Evolutionary conservation across 2,888 invertebrate genomes (phyloP).

Genomic region (Scelioninae gen. 1): DNA sequence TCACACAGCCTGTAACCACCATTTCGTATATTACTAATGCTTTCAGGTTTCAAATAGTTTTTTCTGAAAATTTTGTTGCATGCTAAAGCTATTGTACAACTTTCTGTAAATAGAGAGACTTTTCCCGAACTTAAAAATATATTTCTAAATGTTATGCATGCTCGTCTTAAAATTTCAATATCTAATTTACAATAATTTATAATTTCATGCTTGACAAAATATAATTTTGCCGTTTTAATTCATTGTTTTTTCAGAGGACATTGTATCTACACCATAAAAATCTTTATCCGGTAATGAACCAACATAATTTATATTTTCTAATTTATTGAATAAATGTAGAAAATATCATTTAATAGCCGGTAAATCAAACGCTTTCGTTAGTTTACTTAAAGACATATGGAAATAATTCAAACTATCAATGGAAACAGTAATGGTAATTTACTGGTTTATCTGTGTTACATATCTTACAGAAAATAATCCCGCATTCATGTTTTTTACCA

Average conservation of each 20-base stretch:
- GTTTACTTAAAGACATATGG: no score
- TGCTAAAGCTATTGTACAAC: slow-evolving; percentile 15
- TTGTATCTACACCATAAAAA: no score
- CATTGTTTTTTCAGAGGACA: slow-evolving; percentile 54
- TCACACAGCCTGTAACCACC: no score
- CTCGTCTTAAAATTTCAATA: slow-evolving; percentile 1
- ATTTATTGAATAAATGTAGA: slow-evolving; percentile 70
- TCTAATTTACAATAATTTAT: no score
- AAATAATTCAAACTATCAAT: slow-evolving; percentile 70
- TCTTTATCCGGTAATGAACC: slow-evolving; percentile 61
- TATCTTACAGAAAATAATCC: no score
- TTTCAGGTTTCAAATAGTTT: no score
- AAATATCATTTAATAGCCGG: slow-evolving; percentile 66
- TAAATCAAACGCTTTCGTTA: no score
- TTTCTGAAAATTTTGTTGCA: slow-evolving; percentile 7
- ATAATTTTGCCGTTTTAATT: background rate
- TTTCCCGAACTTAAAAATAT: background rate
- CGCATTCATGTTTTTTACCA: background rate
- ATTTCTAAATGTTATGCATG: slow-evolving; percentile 14
- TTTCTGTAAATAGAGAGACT: slow-evolving; percentile 2
- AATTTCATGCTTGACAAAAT: slow-evolving; percentile 12
- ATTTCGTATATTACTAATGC: background rate
- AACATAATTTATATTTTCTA: slow-evolving; percentile 65
- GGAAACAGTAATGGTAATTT: slow-evolving; percentile 52
- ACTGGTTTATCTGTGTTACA: no score